phyloP scores from a whole-genome alignment of 2,888 invertebrate species.

The Deilephila porcellus region DNA sequence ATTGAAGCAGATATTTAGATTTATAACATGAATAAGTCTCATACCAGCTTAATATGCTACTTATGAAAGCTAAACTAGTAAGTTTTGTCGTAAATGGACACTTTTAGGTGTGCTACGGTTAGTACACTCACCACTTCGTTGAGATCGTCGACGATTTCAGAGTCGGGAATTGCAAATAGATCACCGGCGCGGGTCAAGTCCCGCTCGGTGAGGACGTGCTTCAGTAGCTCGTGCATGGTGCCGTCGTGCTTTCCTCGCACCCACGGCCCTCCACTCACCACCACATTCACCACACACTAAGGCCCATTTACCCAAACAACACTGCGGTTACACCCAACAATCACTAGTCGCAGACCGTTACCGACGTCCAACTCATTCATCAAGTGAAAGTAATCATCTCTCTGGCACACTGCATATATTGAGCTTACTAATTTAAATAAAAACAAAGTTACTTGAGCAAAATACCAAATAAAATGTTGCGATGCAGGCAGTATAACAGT shows the following conservation, averaged over 20 bases:
- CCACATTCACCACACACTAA: constrained; percentile 37
- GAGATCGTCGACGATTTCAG: constrained; percentile 93
- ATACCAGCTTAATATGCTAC: neutral
- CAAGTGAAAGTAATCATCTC: constrained; percentile 35
- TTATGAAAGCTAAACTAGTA: neutral
- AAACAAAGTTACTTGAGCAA: constrained; percentile 49
- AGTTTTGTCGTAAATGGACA: neutral
- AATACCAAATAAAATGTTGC: constrained; percentile 46
- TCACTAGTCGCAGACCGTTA: constrained; percentile 13
- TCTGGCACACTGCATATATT: constrained; percentile 34
- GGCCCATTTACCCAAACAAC: constrained; percentile 52
- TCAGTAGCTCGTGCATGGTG: constrained; percentile 95
- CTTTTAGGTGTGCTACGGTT: neutral
- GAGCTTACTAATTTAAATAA: constrained; percentile 36
- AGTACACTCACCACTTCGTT: constrained; percentile 89
- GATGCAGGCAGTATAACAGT: constrained; percentile 49
- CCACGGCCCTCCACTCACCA: constrained; percentile 19
- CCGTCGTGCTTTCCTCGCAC: constrained; percentile 88
- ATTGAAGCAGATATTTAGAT: neutral
- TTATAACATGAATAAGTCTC: neutral
- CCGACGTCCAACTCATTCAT: constrained; percentile 34
- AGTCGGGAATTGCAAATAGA: constrained; percentile 94
- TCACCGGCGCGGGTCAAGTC: constrained; percentile 96
- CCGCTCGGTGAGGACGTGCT: constrained; percentile 94
- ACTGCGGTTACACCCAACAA: constrained; percentile 30